Base-by-base conservation (phyloP, 2,797 vertebrate genomes). In the Galaxias olidus region DNA sequence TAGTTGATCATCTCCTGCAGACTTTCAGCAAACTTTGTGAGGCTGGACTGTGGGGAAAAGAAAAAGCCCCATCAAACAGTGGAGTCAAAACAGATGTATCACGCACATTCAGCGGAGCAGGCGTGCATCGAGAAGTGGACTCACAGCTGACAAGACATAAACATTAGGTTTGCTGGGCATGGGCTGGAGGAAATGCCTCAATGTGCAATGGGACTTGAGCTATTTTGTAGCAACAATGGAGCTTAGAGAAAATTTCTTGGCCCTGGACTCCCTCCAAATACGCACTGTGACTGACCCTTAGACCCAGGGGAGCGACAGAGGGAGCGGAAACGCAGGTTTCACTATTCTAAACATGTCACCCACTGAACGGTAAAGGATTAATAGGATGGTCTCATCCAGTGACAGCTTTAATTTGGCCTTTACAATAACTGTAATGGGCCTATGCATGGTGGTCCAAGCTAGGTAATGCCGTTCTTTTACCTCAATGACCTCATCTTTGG, bases 1-100 rank as follows among this genome's bases (percentile, higher is more conserved):
- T 97, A 99, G 90, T 95, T 96, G 86, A 96, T 95, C 96, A 99
- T 99, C 87, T 98, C 97, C 79, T 98, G 96, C 69, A 98, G 93
- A 60, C 92, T 98, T 76, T 98, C 96, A 0, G 97, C 97, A 91
- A 98, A 98, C 82, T 95, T 98, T 0, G 90, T 93, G 85, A 99
- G 92, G 78, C 92, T 98, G 62, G 89, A 91, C 97, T 99, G 88
- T 67, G 74, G 76, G 80, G 71, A 82, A 81, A 2, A 81, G 13
- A 80, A 81, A 68, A 42, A 47, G 47, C 70, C 63, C 17, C 9
- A 11, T 62, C n/a, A n/a, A n/a, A n/a, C n/a, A n/a, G n/a, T n/a
- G n/a, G n/a, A n/a, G n/a, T n/a, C n/a, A 12, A 53, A 44, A 52
- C 2, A 14, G 14, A 11, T 8, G 42, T 4, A 49, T 47, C 9